Evolutionary conservation across 92 coral and sea anemone species (phyloP).

Genomic region (Actinostola sp.): DNA sequence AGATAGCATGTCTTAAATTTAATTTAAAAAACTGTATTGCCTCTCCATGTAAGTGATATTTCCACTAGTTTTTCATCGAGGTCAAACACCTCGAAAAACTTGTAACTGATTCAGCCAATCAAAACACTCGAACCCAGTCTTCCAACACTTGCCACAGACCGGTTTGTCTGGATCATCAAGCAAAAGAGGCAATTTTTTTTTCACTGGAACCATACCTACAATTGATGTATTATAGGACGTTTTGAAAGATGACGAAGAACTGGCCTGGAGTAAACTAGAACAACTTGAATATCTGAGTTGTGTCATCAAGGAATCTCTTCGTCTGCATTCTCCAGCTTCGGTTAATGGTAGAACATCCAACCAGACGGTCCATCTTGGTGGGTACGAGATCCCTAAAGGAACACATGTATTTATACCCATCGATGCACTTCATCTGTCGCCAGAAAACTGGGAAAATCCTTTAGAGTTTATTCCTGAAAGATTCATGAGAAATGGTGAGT

Average conservation of each 20-base stretch:
- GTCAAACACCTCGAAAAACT: no score
- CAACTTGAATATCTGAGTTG: constrained; percentile 42
- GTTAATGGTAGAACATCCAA: constrained; percentile 46
- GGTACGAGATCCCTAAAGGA: constrained; percentile 62
- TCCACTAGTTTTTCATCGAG: no score
- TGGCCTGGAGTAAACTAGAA: constrained; percentile 60
- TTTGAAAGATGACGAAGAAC: constrained; percentile 22
- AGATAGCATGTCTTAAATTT: no score
- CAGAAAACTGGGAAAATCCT: constrained; percentile 65
- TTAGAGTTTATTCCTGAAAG: constrained; percentile 60
- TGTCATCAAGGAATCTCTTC: constrained; percentile 63
- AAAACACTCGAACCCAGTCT: no score
- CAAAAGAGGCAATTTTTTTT: no score
- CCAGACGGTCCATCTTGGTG: constrained; percentile 53
- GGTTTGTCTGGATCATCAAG: no score
- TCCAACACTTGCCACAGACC: no score
- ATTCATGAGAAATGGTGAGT: constrained; percentile 59
- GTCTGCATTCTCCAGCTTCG: constrained; percentile 68
- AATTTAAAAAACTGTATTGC: no score
- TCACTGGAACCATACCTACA: no score
- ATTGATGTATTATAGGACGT: constrained; percentile 22
- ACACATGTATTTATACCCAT: constrained; percentile 38
- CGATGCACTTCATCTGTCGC: constrained; percentile 44
- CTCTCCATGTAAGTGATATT: no score
- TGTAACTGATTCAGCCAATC: no score